phyloP scores from a whole-genome alignment of 2,888 invertebrate genomes.

The Drosophila quinaria region DNA sequence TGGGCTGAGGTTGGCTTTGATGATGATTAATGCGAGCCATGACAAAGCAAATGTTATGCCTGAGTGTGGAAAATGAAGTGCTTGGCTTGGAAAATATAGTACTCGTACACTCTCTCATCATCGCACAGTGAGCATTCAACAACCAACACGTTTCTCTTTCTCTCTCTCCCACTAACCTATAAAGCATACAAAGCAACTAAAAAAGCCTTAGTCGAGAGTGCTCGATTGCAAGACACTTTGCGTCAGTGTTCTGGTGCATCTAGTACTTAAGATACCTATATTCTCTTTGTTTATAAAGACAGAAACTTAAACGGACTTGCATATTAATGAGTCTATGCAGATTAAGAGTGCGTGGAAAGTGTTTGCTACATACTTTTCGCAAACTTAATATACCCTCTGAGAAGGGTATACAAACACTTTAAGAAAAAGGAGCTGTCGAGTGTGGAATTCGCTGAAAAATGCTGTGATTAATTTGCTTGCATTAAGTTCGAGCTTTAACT shows the following conservation, averaged over 20 bases:
- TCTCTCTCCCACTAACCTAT: not conserved
- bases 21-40: slow-evolving; percentile 78
- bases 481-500: slow-evolving; percentile 20
- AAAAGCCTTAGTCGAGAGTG: too few relatives aligned
- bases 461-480: slow-evolving; percentile 50
- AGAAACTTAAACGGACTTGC: too few relatives aligned
- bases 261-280: too few relatives aligned
- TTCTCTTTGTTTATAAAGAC: too few relatives aligned
- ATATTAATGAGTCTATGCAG: too few relatives aligned
- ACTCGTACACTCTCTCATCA: slow-evolving; percentile 10
- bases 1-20: slow-evolving; percentile 47
- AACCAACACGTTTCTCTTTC: slow-evolving; percentile 6
- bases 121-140: slow-evolving; percentile 1
- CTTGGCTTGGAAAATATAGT: slow-evolving; percentile 24
- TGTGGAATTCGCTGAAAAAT: slow-evolving; percentile 36
- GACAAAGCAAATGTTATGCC: slow-evolving; percentile 76
- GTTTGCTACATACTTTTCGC: not conserved
- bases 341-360: too few relatives aligned
- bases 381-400: not conserved
- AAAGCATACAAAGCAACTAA: not conserved
- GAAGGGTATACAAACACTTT: not conserved
- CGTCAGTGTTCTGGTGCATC: too few relatives aligned
- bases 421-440: slow-evolving; percentile 18
- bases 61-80: slow-evolving; percentile 58
- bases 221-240: not conserved